Conservation (phyloP, 2,113 vertebrate genomes). For the Cervus canadensis region DNA sequence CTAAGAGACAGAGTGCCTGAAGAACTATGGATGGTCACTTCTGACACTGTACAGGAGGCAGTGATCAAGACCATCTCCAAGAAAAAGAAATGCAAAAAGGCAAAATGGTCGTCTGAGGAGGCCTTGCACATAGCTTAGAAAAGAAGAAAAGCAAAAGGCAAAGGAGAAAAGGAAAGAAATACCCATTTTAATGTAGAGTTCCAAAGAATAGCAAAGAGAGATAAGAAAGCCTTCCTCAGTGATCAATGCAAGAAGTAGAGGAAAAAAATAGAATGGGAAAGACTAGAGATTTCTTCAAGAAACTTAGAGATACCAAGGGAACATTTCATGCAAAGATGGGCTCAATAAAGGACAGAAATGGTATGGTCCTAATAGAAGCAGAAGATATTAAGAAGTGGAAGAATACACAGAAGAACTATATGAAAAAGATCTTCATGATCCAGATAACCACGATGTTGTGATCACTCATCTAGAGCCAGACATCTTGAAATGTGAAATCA, state of each 20-base stretch:
- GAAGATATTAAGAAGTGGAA: not conserved
- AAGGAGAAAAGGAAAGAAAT: not conserved
- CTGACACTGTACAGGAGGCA: not conserved
- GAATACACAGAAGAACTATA: not conserved
- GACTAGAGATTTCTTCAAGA: not conserved
- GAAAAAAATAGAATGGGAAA: not conserved
- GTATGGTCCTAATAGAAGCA: not conserved
- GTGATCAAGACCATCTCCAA: not conserved
- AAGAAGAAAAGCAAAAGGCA: not conserved
- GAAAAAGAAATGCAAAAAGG: not conserved
- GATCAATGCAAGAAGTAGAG: not conserved
- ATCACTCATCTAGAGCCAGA: not conserved
- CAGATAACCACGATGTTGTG: not conserved
- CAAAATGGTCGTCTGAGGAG: not conserved
- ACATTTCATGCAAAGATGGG: not conserved
- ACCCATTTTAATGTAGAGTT: not conserved
- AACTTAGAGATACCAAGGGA: not conserved
- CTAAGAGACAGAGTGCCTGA: not conserved
- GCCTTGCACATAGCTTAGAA: not conserved
- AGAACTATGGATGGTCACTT: not conserved
- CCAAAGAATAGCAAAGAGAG: not conserved
- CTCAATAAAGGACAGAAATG: not conserved
- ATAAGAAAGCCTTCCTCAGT: not conserved
- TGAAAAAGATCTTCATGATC: not conserved
- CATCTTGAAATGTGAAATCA: not conserved